Conservation (phyloP, 2,797 vertebrate genomes). For the Falco rusticolus region DNA sequence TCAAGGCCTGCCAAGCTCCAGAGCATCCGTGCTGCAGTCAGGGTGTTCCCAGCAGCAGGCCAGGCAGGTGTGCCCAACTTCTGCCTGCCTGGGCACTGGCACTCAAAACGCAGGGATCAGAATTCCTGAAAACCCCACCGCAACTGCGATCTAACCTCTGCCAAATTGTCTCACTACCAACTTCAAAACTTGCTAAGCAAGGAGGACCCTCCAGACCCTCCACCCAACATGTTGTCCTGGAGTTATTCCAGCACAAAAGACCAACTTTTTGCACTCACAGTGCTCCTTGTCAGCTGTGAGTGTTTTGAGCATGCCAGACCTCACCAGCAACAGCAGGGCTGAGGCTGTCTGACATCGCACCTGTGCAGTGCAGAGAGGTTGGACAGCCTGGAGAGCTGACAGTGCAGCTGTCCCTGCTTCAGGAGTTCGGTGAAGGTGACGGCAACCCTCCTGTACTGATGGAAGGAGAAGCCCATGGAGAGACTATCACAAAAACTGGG, state of each 20-base stretch:
- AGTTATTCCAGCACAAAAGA: too few species aligned
- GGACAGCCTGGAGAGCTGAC: too few species aligned
- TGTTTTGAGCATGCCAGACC: background rate
- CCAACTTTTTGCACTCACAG: background rate
- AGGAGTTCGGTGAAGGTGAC: background rate
- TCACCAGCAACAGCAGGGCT: too few species aligned
- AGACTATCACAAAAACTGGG: background rate
- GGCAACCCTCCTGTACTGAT: too few species aligned
- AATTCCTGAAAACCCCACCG: background rate
- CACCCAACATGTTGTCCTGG: too few species aligned
- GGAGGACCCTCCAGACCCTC: too few species aligned
- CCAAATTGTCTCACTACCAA: background rate
- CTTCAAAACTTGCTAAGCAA: too few species aligned
- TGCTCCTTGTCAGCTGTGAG: background rate
- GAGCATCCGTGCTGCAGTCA: too few species aligned
- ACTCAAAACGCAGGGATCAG: rapidly evolving
- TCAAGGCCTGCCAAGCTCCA: rapidly evolving
- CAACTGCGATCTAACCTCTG: background rate
- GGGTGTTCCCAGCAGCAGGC: too few species aligned
- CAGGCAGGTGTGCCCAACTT: too few species aligned
- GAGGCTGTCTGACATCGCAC: rapidly evolving
- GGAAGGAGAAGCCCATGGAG: background rate
- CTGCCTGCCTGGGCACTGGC: rapidly evolving
- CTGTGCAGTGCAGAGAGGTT: rapidly evolving
- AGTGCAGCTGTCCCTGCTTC: too few species aligned